Evolutionary conservation across 2,113 vertebrate genomes (phyloP).

Genomic region (Calidris pygmaea): DNA sequence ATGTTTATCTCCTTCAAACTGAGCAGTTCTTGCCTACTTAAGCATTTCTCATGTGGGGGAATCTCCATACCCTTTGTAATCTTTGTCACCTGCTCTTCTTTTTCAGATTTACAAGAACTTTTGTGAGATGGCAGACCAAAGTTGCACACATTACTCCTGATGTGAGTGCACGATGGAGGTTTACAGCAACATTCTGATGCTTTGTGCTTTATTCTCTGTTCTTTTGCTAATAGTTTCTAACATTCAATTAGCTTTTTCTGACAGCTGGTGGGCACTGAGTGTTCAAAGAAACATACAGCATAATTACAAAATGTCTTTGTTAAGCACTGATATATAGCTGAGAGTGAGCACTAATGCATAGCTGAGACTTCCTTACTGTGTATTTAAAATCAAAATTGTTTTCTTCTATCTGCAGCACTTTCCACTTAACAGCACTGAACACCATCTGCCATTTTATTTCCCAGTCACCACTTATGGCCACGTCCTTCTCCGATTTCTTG

Average conservation of each 20-base stretch:
- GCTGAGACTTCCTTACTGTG: background rate
- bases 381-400: background rate
- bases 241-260: background rate
- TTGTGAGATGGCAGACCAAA: background rate
- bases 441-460: background rate
- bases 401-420: background rate
- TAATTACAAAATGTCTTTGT: background rate
- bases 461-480: background rate
- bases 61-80: background rate
- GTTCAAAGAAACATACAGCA: background rate
- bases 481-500: background rate
- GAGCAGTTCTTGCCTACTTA: background rate
- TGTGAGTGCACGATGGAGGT: background rate
- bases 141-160: background rate
- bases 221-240: background rate
- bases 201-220: background rate
- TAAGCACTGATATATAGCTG: background rate
- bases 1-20: background rate
- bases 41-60: background rate
- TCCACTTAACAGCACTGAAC: background rate
- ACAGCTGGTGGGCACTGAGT: background rate
- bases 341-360: background rate
- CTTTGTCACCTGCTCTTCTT: background rate
- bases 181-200: background rate
- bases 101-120: background rate